Evolutionary conservation across 2,113 vertebrate genomes (phyloP).

Genomic region (Pluvianellus socialis): DNA sequence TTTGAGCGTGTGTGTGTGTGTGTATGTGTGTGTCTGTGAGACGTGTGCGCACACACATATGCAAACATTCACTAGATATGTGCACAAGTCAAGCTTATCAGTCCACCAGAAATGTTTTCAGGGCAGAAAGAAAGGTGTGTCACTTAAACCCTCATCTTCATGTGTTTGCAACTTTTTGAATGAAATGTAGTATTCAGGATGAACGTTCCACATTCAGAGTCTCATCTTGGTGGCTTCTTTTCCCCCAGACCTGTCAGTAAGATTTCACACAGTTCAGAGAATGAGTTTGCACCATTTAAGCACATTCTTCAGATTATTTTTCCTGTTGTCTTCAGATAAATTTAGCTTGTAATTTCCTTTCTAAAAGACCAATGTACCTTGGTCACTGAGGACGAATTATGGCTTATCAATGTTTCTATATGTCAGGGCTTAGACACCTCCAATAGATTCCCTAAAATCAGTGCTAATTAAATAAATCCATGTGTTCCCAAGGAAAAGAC

Average conservation of each 20-base stretch:
- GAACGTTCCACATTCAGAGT: background rate
- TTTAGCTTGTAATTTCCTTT: background rate
- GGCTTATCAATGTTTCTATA: background rate
- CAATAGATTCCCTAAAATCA: background rate
- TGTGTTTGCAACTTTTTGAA: background rate
- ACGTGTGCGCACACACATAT: background rate
- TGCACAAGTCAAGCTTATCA: fast-evolving
- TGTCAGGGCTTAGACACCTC: background rate
- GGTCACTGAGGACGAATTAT: background rate
- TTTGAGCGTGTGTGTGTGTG: background rate
- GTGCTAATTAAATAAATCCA: background rate
- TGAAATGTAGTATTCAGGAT: background rate
- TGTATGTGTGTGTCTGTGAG: too few species aligned
- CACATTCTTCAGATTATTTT: background rate
- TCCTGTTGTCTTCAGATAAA: background rate
- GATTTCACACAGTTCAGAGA: background rate
- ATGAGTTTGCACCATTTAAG: background rate
- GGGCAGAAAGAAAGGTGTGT: background rate
- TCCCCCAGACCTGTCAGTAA: background rate
- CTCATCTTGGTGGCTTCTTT: background rate
- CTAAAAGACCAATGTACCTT: background rate
- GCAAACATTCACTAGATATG: background rate
- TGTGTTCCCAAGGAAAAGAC: background rate
- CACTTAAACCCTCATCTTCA: background rate
- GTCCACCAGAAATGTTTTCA: background rate